Percentiles rank a stretch among this genome's conserved stretches.
These are phyloP conservation scores for Trachelus tabidus DNA, from an alignment of 2,888 invertebrate species.

Conservation along the genomic window DNA sequence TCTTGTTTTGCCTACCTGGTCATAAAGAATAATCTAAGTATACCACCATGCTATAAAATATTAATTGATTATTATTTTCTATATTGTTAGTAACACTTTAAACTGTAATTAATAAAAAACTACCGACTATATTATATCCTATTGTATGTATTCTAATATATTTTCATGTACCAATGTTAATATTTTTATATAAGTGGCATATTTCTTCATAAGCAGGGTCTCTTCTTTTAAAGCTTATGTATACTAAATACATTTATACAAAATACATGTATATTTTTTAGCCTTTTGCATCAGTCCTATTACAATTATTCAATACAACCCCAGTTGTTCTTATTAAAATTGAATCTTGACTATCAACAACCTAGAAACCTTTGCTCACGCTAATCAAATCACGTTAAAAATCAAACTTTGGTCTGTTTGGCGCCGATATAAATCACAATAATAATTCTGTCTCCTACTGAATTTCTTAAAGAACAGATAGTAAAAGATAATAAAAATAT, in stretches of 20 bases:
- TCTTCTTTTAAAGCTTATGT: conserved; percentile 1
- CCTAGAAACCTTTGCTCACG: neutral
- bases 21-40: neutral
- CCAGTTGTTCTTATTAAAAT: conserved; percentile 14
- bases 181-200: neutral
- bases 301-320: conserved; percentile 22
- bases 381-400: neutral
- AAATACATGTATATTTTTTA: neutral
- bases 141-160: neutral
- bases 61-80: neutral
- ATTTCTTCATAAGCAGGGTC: neutral
- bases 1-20: neutral
- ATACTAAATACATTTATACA: neutral
- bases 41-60: neutral
- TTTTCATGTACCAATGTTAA: neutral
- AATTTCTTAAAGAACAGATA: neutral
- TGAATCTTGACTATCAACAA: neutral
- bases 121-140: neutral
- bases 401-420: neutral
- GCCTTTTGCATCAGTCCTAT: neutral
- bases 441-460: neutral
- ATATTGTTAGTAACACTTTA: neutral
- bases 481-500: neutral
- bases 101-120: neutral
- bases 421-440: neutral